phyloP scores from a whole-genome alignment of 2,113 vertebrate species.

The Mirounga angustirostris region DNA sequence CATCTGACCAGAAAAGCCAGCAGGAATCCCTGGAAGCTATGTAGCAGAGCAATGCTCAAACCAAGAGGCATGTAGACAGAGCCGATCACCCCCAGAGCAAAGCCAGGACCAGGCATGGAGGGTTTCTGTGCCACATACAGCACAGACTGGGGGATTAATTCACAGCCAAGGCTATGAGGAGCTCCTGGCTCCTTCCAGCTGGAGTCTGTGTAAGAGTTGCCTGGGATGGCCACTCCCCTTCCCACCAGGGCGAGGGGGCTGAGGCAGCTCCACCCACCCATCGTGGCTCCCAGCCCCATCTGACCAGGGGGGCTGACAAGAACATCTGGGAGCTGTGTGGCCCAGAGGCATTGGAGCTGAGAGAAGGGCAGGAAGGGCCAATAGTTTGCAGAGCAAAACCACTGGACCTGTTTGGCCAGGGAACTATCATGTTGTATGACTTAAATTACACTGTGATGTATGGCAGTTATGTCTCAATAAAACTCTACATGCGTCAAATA shows the following conservation, averaged over 20 bases:
- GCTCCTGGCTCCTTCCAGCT: neutral
- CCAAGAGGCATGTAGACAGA: neutral
- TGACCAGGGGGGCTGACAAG: neutral
- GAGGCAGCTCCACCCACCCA: neutral
- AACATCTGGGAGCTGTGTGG: neutral
- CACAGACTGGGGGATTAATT: neutral
- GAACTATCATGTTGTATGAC: neutral
- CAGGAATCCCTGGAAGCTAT: neutral
- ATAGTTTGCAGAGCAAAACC: neutral
- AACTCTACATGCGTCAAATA: neutral
- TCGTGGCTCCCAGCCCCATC: neutral
- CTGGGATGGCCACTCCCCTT: neutral
- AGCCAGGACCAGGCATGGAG: neutral
- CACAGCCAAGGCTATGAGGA: neutral
- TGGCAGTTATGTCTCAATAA: neutral
- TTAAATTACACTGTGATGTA: neutral
- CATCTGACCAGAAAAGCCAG: neutral
- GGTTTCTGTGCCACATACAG: neutral
- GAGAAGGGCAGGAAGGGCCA: neutral
- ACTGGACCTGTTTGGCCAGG: neutral
- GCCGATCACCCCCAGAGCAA: neutral
- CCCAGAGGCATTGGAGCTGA: neutral
- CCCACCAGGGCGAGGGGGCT: neutral
- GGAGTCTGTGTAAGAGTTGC: neutral
- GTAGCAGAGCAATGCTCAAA: neutral